Percentiles rank a stretch among this genome's conserved stretches.
These are phyloP conservation scores for Hydrophis major DNA, from an alignment of 2,797 vertebrate genomes.

Conservation along the genomic window DNA sequence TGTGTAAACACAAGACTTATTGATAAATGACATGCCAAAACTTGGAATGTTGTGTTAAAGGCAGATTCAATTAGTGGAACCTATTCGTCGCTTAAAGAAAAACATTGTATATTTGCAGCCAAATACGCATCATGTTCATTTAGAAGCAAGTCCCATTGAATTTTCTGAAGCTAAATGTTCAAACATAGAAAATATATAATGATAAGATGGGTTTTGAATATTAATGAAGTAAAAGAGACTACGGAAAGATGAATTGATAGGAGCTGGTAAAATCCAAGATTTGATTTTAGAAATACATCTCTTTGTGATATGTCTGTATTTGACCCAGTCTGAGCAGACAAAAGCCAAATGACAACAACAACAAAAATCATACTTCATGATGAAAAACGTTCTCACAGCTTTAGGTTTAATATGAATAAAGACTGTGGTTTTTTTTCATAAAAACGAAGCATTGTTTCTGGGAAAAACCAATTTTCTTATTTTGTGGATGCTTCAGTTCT, in stretches of 20 bases:
- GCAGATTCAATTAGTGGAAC: not conserved
- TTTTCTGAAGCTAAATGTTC: not conserved
- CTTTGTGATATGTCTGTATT: not conserved
- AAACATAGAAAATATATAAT: not conserved
- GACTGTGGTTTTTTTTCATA: not conserved
- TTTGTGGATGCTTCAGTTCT: not conserved
- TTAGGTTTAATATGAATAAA: not conserved
- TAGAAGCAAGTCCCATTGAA: not conserved
- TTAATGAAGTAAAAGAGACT: not conserved
- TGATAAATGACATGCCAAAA: not conserved
- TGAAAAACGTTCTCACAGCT: not conserved
- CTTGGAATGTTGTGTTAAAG: not conserved
- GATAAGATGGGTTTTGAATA: not conserved
- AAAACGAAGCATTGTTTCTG: not conserved
- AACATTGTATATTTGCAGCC: not conserved
- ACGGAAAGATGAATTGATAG: not conserved
- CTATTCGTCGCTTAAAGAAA: not conserved
- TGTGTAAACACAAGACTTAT: not conserved
- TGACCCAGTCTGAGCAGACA: not conserved
- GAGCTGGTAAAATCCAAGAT: not conserved
- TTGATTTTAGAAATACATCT: not conserved
- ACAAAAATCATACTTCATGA: not conserved
- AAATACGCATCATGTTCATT: not conserved
- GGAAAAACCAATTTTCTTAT: not conserved
- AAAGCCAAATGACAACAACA: not conserved